Evolutionary conservation across 2,797 vertebrate species (phyloP), one percentile per base, ranked within the genome.

Genomic region (Myotis daubentonii): DNA sequence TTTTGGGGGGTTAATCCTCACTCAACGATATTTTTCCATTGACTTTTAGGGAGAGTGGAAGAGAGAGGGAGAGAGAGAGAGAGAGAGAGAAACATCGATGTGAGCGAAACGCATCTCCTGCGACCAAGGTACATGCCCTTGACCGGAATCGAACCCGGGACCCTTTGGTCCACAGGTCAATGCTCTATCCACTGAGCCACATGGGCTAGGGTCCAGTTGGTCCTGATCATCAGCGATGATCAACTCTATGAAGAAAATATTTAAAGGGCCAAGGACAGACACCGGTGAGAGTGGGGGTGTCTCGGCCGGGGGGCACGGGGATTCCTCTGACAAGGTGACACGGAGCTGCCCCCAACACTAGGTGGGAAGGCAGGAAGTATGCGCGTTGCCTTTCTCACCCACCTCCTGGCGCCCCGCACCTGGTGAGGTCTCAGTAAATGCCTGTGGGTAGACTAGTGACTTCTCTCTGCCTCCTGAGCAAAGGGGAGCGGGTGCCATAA

Each of bases 401-500:
- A 6, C 15, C 16, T 55, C 71, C 57, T 33, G 9, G n/a, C 25
- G 60, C 23, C 20, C 36, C 76, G 36, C 23, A 11, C 57, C n/a
- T 49, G 55, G n/a, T 84, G 72, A 82, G 78, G 60, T 2, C 28
- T 62, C 81, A 17, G 71, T 25, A n/a, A 80, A 36, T 13, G 68
- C 25, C 44, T 51, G 55, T 25, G 2, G 0, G 28, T 4, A 19
- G 30, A 44, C 41, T 44, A 51, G 0, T 1, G 7, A 60, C 25
- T 6, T 3, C 15, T 55, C 28, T 68, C 33, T 49, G 55, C 62
- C 75, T 36, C 7, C 16, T 25, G 15, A 23, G 6, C 51, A 5
- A 1, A 16, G 33, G 28, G 49, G 33, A 17, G 3, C 13, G 0
- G 0, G 16, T 0, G 11, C 23, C 17, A 30, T 10, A 16, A 47